These are phyloP conservation scores for Gobius niger DNA, from an alignment of 2,113 vertebrate genomes.

Conservation along the genomic window DNA sequence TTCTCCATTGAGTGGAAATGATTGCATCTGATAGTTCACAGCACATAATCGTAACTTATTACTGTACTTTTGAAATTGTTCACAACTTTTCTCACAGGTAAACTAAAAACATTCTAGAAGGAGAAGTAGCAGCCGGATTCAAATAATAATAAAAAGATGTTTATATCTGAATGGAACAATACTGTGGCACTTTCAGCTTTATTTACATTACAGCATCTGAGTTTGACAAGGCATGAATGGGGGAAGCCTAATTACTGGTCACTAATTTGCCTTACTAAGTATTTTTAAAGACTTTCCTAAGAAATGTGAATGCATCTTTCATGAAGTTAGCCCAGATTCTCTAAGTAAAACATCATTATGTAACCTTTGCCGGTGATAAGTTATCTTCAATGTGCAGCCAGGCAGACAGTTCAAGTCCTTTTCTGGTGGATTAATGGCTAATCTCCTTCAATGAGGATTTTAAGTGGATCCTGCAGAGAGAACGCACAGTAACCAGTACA, in stretches of 20 bases:
- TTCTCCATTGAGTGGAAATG: constrained; percentile 47
- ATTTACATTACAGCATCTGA: neutral
- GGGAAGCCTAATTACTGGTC: neutral
- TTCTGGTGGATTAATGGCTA: constrained; percentile 44
- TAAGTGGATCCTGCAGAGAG: constrained; percentile 29
- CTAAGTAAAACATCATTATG: neutral
- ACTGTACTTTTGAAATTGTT: too few relatives aligned
- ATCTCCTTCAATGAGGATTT: constrained; percentile 42
- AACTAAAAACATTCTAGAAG: too few relatives aligned
- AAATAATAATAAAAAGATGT: too few relatives aligned
- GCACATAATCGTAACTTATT: constrained; percentile 3
- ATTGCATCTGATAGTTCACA: constrained; percentile 32
- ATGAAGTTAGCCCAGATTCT: neutral
- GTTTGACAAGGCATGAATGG: neutral
- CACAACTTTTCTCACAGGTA: too few relatives aligned
- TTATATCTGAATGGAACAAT: too few relatives aligned
- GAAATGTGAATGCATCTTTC: neutral
- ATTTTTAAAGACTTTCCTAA: too few relatives aligned
- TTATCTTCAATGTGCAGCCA: constrained; percentile 11
- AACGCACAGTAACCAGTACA: neutral
- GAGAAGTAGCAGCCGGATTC: too few relatives aligned
- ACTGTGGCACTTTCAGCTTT: too few relatives aligned
- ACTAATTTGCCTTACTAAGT: neutral
- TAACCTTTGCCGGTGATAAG: neutral
- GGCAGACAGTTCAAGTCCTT: constrained; percentile 6